Evolutionary conservation across 2,888 invertebrate species (phyloP).

Genomic region (Mantis religiosa): DNA sequence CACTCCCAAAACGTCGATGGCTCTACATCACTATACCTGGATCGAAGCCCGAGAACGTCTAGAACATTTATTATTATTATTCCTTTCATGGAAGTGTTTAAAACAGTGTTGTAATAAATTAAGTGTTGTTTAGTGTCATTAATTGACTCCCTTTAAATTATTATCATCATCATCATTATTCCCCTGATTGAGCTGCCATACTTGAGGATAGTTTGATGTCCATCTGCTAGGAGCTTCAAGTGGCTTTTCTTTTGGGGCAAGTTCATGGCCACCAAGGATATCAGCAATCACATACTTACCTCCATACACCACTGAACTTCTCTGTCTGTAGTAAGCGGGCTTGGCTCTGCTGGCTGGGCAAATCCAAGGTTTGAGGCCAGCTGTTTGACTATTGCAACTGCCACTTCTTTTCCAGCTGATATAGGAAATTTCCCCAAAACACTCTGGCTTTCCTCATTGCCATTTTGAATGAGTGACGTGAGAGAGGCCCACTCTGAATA

Average conservation of each 20-base stretch:
- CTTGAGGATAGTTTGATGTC: too few relatives aligned
- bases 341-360: conserved; percentile 76
- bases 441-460: conserved; percentile 59
- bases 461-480: conserved; percentile 60
- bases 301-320: conserved; percentile 66
- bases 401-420: conserved; percentile 73
- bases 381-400: conserved; percentile 73
- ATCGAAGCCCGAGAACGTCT: too few relatives aligned
- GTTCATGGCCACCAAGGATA: neutral
- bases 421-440: conserved; percentile 74
- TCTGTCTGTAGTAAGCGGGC: conserved; percentile 75
- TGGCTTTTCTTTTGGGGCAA: neutral
- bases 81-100: too few relatives aligned
- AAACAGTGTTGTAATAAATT: too few relatives aligned
- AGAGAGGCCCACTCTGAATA: conserved; percentile 81
- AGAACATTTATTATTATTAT: too few relatives aligned
- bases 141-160: too few relatives aligned
- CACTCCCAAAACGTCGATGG: too few relatives aligned
- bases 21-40: too few relatives aligned
- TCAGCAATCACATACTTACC: conserved; percentile 47
- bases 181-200: too few relatives aligned
- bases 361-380: conserved; percentile 66
- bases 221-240: neutral
- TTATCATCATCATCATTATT: too few relatives aligned
- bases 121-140: too few relatives aligned